A percentile compares a stretch with the other conserved stretches of the same genome.
Conservation (phyloP, 2,113 vertebrate genomes). For the Martes martes region DNA sequence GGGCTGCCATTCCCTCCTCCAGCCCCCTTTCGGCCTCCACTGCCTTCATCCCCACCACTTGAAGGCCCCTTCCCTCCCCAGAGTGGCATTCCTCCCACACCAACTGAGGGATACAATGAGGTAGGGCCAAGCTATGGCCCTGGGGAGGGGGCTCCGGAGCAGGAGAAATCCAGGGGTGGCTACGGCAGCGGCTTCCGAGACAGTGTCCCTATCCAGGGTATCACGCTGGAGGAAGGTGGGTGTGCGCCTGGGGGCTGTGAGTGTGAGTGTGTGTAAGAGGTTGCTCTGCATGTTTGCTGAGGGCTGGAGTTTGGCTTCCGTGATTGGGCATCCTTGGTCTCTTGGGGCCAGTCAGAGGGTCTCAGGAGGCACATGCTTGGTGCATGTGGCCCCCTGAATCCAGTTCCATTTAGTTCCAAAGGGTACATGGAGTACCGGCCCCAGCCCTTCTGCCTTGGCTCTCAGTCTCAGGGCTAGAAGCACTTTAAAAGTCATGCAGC, state of each 20-base stretch:
- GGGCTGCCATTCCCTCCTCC: slow-evolving; percentile 67
- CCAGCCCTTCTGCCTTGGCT: not conserved
- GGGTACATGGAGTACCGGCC: not conserved
- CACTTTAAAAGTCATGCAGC: not conserved
- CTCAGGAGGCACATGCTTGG: not conserved
- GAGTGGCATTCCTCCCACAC: slow-evolving; percentile 46
- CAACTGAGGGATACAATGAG: slow-evolving; percentile 72
- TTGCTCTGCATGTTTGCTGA: slow-evolving; percentile 39
- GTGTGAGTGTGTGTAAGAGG: slow-evolving; percentile 38
- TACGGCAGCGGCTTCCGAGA: slow-evolving; percentile 76
- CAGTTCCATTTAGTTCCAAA: slow-evolving; percentile 2
- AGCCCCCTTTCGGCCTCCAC: slow-evolving; percentile 56
- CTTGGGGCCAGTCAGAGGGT: not conserved
- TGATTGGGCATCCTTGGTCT: not conserved
- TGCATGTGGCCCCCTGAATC: not conserved
- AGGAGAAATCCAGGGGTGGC: slow-evolving; percentile 77
- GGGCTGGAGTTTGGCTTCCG: slow-evolving; percentile 9
- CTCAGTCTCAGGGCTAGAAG: not conserved
- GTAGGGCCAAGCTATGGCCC: slow-evolving; percentile 65
- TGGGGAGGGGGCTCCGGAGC: slow-evolving; percentile 72
- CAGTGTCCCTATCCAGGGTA: slow-evolving; percentile 80
- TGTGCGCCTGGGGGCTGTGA: not conserved
- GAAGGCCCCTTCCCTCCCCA: slow-evolving; percentile 69
- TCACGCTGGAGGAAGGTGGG: slow-evolving; percentile 84
- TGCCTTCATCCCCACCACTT: slow-evolving; percentile 65